Evolutionary conservation across 2,888 invertebrate species (phyloP).

Genomic region (Ophraella communa): DNA sequence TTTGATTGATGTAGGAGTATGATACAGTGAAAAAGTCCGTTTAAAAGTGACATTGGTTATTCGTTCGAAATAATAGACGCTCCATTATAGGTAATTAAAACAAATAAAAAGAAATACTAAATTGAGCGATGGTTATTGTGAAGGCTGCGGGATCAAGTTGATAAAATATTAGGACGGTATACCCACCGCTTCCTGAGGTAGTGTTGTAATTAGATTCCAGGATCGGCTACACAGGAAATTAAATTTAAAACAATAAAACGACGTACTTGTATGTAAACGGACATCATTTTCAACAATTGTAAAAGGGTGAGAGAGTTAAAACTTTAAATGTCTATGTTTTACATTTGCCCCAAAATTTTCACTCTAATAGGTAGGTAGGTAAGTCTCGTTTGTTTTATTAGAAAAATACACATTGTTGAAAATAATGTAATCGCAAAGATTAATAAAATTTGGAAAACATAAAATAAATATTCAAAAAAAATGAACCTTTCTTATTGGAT

Average conservation of each 20-base stretch:
- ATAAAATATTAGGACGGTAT: background rate
- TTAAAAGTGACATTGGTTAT: constrained; percentile 40
- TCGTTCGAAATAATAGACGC: constrained; percentile 43
- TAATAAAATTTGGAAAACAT: too few species aligned
- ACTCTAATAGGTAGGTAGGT: too few species aligned
- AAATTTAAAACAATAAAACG: background rate
- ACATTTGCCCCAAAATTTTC: background rate
- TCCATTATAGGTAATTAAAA: constrained; percentile 47
- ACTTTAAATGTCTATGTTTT: background rate
- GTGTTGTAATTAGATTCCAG: background rate
- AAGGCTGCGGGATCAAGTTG: background rate
- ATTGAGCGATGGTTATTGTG: background rate
- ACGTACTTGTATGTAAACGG: background rate
- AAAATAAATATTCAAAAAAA: too few species aligned
- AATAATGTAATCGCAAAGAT: too few species aligned
- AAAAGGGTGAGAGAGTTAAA: background rate
- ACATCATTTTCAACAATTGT: background rate
- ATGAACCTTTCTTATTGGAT: too few species aligned
- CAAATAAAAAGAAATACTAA: background rate
- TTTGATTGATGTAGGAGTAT: too few species aligned
- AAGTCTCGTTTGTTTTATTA: too few species aligned
- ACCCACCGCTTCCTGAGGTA: background rate
- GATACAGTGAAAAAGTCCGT: constrained; percentile 41
- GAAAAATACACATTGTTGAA: too few species aligned
- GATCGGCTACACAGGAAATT: background rate